A percentile compares a stretch with the other conserved stretches of the same genome.
Evolutionary conservation across 2,797 vertebrate genomes (phyloP).

Genomic region (Nasua narica): DNA sequence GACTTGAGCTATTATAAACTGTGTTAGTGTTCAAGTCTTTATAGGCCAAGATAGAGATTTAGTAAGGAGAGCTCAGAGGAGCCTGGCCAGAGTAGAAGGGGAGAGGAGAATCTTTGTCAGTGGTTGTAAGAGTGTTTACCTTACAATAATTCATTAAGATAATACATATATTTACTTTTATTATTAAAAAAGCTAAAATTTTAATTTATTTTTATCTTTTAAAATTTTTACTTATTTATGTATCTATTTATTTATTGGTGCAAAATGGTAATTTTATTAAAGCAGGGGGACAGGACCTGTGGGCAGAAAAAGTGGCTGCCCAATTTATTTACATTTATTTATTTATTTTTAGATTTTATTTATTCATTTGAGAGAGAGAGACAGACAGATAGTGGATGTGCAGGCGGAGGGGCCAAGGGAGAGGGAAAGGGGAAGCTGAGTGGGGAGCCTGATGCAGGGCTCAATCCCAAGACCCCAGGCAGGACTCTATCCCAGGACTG

Average conservation of each 20-base stretch:
- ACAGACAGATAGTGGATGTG: neutral
- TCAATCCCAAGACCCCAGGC: too few species aligned
- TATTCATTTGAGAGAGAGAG: neutral
- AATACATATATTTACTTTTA: too few species aligned
- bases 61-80: neutral
- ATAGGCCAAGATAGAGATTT: neutral
- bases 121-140: neutral
- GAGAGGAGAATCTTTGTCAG: neutral
- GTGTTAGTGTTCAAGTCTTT: neutral
- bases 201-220: neutral
- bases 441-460: neutral
- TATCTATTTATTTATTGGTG: too few species aligned
- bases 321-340: too few species aligned
- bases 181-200: neutral
- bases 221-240: too few species aligned
- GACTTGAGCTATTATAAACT: neutral
- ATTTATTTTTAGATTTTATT: neutral
- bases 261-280: too few species aligned
- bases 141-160: neutral
- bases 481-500: too few species aligned
- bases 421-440: neutral
- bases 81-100: neutral
- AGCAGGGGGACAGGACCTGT: too few species aligned
- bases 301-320: too few species aligned
- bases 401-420: neutral